These are phyloP conservation scores for Archivesica marissinica DNA, from an alignment of 1,140 invertebrate genomes.

Conservation along the genomic window DNA sequence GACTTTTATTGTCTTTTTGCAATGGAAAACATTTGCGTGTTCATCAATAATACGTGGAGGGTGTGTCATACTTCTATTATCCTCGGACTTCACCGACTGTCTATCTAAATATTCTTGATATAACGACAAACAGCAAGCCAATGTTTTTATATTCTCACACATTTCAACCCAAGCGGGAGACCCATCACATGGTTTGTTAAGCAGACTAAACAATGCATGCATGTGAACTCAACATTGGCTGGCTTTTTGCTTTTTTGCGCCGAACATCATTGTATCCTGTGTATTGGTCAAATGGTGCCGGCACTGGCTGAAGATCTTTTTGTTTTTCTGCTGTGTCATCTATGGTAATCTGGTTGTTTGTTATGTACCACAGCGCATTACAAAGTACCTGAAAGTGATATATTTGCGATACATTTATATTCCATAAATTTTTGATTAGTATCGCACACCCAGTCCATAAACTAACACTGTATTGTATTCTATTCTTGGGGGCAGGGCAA, in stretches of 20 bases:
- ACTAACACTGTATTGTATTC: too few species aligned
- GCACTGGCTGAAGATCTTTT: conserved; percentile 18
- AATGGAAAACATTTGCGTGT: conserved; percentile 6
- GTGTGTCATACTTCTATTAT: neutral
- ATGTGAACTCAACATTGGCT: conserved; percentile 9
- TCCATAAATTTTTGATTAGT: too few species aligned
- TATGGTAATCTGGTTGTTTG: conserved; percentile 52
- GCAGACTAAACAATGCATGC: conserved; percentile 26
- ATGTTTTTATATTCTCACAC: conserved; percentile 6
- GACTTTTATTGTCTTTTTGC: neutral
- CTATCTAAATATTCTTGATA: conserved; percentile 36
- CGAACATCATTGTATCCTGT: conserved; percentile 44
- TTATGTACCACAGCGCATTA: conserved; percentile 60
- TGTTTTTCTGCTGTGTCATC: conserved; percentile 30
- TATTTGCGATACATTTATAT: neutral
- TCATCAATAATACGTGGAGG: neutral
- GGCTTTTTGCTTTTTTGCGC: conserved; percentile 46
- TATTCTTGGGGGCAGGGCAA: too few species aligned
- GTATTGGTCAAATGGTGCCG: conserved; percentile 8
- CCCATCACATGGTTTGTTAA: neutral
- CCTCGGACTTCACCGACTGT: neutral
- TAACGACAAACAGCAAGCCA: conserved; percentile 23
- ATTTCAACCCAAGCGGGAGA: neutral
- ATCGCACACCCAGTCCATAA: too few species aligned
- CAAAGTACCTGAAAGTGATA: conserved; percentile 57